Evolutionary conservation across 1,140 invertebrate genomes (phyloP), one percentile per base, ranked within the genome.

Genomic region (Probaryconus sp.): DNA sequence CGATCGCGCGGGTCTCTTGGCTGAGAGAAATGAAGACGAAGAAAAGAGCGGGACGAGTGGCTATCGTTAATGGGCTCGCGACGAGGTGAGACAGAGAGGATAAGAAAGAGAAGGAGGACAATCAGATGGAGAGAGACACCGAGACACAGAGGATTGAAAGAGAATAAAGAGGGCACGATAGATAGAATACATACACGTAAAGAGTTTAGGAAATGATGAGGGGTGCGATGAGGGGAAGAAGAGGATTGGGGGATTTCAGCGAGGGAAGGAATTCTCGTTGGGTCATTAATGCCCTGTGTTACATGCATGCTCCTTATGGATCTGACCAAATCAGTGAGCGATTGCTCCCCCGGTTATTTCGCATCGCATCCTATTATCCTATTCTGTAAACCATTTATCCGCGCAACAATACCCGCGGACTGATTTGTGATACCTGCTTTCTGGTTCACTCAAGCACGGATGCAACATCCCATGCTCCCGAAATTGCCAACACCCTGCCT

Each of bases 261-360:
- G 79, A 69, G 69, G 73, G 74, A 79, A 83, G 80, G 81, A 84
- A 84, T 83, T 78, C 80, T 80, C 82, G 80, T 83, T 74, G 76
- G 82, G 82, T 85, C 85, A 85, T 85, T 85, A 85, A 85, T 85
- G 84, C 79, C 71, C 78, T 71, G 79, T 76, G 80, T 76, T 85
- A 81, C 56, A 76, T 82, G 80, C 79, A 82, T 71, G 77, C 80
- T 81, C 76, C 80, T 80, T 85, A 85, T 84, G 81, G 78, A 84
- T 84, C 82, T 77, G 79, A 79, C 81, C 81, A 81, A 85, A 86
- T 85, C 83, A 81, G 79, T 85, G 81, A 86, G 79, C 81, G 83
- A 87, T 84, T 82, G 79, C 80, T 76, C 55, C 60, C 50, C 18
- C 17, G 35, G 63, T 61, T 50, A 42, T 53, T 63, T 61, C 50